Evolutionary conservation across 2,888 invertebrate species (phyloP).

Genomic region (Acleris holmiana): DNA sequence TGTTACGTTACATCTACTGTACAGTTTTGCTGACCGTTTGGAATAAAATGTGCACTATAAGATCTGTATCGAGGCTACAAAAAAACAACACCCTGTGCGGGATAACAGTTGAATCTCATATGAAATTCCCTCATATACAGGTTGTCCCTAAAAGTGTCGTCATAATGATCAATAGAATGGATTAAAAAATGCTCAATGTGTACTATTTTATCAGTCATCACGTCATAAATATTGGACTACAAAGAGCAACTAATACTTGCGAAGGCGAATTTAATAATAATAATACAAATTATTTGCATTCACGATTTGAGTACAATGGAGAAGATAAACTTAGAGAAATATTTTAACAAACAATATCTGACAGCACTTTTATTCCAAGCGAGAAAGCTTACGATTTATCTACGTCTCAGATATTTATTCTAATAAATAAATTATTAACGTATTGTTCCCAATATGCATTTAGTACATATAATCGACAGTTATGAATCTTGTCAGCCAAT

Average conservation of each 20-base stretch:
- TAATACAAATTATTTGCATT: too few relatives aligned
- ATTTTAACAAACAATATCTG: background rate
- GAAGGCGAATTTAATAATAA: too few relatives aligned
- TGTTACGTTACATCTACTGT: constrained; percentile 37
- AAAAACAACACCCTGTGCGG: background rate
- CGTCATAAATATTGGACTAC: too few relatives aligned
- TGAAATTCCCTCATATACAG: too few relatives aligned
- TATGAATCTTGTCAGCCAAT: too few relatives aligned
- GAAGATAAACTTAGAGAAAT: too few relatives aligned
- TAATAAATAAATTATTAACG: background rate
- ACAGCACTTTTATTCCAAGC: constrained; percentile 3
- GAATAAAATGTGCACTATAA: background rate
- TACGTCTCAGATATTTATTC: constrained; percentile 6
- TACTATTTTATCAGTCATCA: too few relatives aligned
- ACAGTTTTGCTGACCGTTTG: background rate
- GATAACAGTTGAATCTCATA: background rate
- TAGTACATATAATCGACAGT: constrained; percentile 5
- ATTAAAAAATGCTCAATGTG: too few relatives aligned
- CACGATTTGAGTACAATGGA: too few relatives aligned
- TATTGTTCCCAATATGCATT: background rate
- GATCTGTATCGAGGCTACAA: background rate
- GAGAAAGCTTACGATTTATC: constrained; percentile 2
- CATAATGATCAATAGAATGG: too few relatives aligned
- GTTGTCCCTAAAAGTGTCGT: too few relatives aligned
- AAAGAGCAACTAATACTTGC: too few relatives aligned